Conservation (phyloP, 2,113 vertebrate genomes). For the Nasalis larvatus region DNA sequence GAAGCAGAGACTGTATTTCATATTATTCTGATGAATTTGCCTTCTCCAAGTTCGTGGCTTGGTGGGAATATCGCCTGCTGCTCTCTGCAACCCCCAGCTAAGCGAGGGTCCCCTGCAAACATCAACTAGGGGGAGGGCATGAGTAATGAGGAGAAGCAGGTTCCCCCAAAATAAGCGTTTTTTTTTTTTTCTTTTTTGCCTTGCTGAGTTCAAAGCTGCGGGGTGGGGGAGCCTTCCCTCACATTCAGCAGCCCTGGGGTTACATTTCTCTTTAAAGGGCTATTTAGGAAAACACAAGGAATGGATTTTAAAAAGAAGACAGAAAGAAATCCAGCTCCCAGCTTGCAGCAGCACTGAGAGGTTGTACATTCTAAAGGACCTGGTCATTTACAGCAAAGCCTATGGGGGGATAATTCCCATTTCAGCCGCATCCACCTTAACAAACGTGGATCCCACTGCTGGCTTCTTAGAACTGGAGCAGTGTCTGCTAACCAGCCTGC, state of each 20-base stretch:
- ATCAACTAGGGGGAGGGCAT: neutral
- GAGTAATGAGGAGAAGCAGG: neutral
- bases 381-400: neutral
- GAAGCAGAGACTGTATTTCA: neutral
- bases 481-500: neutral
- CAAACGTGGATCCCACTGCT: neutral
- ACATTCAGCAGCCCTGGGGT: neutral
- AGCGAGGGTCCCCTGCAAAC: neutral
- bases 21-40: neutral
- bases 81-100: neutral
- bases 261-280: slow-evolving; percentile 21
- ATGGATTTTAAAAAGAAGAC: neutral
- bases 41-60: neutral
- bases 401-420: neutral
- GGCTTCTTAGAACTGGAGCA: neutral
- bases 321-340: neutral
- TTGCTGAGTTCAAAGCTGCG: neutral
- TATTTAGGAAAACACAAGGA: slow-evolving; percentile 38
- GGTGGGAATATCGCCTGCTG: neutral
- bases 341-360: neutral
- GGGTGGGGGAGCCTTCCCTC: neutral
- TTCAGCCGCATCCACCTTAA: neutral
- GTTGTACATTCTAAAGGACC: neutral
- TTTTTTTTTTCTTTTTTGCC: neutral
- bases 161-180: neutral